Percentiles rank a stretch among this genome's conserved stretches.
Conservation (phyloP, 2,797 vertebrate species). For the Aselliscus stoliczkanus region DNA sequence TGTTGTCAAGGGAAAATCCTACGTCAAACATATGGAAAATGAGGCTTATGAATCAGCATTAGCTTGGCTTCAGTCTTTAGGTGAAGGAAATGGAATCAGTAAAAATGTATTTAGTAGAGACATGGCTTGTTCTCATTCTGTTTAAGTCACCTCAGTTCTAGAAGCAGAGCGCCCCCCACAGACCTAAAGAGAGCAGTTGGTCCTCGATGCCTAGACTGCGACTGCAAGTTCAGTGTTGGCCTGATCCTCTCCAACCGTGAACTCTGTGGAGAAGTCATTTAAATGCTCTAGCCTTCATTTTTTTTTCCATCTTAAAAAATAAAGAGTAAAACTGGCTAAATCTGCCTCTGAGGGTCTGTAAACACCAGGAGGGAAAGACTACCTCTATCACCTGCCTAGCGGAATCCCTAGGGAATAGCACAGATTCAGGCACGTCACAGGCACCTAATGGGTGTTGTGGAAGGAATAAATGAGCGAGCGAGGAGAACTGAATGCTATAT, state of each 20-base stretch:
- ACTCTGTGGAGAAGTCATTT: background rate
- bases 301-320: background rate
- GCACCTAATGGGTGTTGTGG: background rate
- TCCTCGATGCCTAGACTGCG: background rate
- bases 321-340: background rate
- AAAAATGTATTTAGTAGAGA: slow-evolving; percentile 45
- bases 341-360: background rate
- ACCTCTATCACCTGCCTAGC: background rate
- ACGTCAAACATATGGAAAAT: slow-evolving; percentile 54
- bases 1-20: slow-evolving; percentile 39
- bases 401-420: background rate
- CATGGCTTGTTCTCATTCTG: slow-evolving; percentile 36
- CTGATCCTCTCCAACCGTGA: background rate
- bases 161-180: background rate
- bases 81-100: slow-evolving; percentile 13
- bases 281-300: background rate
- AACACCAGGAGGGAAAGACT: background rate
- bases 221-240: background rate
- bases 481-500: background rate
- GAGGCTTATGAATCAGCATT: slow-evolving; percentile 37
- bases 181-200: background rate
- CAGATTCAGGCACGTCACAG: background rate
- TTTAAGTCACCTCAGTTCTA: background rate
- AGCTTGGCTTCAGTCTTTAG: slow-evolving; percentile 39
- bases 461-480: background rate